Evolutionary conservation across 2,113 vertebrate genomes (phyloP).

Genomic region (Dasyurus viverrinus): DNA sequence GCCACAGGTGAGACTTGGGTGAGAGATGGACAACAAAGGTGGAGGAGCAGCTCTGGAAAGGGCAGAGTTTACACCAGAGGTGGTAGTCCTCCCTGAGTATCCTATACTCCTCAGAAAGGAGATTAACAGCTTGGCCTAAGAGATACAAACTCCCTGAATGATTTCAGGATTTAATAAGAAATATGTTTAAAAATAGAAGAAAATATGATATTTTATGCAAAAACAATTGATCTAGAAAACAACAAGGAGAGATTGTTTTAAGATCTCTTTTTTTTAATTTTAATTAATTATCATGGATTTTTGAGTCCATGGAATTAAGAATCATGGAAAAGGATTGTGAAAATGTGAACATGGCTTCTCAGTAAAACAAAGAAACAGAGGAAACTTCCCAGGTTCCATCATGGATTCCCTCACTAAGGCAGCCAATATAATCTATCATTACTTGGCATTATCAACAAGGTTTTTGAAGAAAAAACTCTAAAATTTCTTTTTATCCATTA

Average conservation of each 20-base stretch:
- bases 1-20: background rate
- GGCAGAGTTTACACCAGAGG: background rate
- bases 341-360: too few species aligned
- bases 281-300: too few species aligned
- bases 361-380: too few species aligned
- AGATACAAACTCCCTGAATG: background rate
- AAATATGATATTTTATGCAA: background rate
- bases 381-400: conserved; percentile 33
- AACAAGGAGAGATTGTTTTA: background rate
- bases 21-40: background rate
- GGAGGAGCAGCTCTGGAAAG: background rate
- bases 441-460: background rate
- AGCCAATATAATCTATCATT: conserved; percentile 84
- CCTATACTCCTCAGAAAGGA: background rate
- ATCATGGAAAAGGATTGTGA: background rate
- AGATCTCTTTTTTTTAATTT: too few species aligned
- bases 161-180: background rate
- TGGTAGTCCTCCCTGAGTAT: background rate
- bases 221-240: background rate
- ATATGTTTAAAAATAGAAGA: background rate
- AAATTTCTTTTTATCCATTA: background rate
- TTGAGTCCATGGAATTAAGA: too few species aligned
- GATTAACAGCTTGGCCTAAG: background rate
- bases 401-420: conserved; percentile 85
- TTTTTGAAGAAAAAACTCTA: background rate